Evolutionary conservation across 2,113 vertebrate genomes (phyloP).

Genomic region (Sialia sialis): DNA sequence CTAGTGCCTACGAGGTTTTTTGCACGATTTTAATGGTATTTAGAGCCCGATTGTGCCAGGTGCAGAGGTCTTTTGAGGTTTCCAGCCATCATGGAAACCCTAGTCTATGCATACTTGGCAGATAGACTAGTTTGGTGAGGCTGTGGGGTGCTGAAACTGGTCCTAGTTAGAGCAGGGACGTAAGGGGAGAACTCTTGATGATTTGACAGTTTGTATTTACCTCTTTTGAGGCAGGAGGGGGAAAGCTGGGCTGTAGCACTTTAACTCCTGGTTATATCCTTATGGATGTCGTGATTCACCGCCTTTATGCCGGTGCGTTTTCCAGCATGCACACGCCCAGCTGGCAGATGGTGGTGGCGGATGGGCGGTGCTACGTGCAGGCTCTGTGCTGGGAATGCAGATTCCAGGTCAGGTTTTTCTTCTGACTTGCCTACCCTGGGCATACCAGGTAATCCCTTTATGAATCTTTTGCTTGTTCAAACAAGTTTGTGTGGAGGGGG

Average conservation of each 20-base stretch:
- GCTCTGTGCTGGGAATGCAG: neutral
- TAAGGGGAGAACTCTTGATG: neutral
- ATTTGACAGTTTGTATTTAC: neutral
- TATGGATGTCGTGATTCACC: neutral
- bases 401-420: conserved; percentile 61
- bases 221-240: accelerated
- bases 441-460: conserved; percentile 32
- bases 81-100: neutral
- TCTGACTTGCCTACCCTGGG: neutral
- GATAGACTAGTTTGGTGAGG: neutral
- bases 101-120: neutral
- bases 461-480: conserved; percentile 62
- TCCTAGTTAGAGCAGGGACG: neutral
- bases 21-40: neutral
- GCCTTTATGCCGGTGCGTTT: neutral
- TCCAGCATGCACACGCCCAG: neutral
- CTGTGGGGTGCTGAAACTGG: neutral
- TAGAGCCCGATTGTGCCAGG: neutral
- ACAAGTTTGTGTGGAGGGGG: conserved; percentile 15
- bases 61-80: neutral
- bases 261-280: neutral
- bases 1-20: neutral
- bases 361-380: neutral
- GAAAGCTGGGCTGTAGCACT: neutral
- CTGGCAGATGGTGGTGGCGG: neutral